Conservation (phyloP, 2,113 vertebrate species). For the Hippoglossus stenolepis region DNA sequence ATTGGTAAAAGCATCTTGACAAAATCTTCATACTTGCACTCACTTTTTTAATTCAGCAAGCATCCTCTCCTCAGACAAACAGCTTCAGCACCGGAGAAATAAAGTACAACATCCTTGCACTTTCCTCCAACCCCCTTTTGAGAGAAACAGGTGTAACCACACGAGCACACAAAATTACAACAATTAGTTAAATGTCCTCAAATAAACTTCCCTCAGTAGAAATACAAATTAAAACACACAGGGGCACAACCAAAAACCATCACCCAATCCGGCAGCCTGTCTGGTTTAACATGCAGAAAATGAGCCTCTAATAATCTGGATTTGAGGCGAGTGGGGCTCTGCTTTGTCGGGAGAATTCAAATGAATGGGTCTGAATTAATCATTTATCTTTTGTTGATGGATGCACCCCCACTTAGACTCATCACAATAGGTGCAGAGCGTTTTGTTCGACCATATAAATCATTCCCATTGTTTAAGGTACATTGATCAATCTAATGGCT, state of each 20-base stretch:
- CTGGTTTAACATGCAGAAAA: constrained; percentile 78
- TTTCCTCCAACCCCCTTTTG: constrained; percentile 43
- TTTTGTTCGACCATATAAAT: constrained; percentile 93
- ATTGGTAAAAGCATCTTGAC: constrained; percentile 2
- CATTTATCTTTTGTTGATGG: constrained; percentile 88
- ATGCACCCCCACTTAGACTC: constrained; percentile 85
- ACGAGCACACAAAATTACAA: constrained; percentile 75
- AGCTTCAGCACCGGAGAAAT: constrained; percentile 48
- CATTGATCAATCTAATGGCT: constrained; percentile 99
- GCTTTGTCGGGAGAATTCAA: constrained; percentile 84
- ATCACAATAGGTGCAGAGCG: constrained; percentile 85
- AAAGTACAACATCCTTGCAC: constrained; percentile 50
- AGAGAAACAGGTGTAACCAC: constrained; percentile 77
- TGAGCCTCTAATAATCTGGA: constrained; percentile 78
- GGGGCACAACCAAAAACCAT: constrained; percentile 70
- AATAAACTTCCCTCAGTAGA: constrained; percentile 83
- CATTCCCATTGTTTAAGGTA: constrained; percentile 98
- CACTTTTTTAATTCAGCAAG: constrained; percentile 17
- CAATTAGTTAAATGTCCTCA: constrained; percentile 85
- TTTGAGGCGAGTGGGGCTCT: constrained; percentile 75
- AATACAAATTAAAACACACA: constrained; percentile 84
- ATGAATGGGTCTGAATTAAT: constrained; percentile 87
- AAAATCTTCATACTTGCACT: constrained; percentile 6
- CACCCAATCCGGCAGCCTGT: constrained; percentile 70
- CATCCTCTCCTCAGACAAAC: constrained; percentile 19